These are phyloP conservation scores for Caenorhabditis sp. DNA, from an alignment of 2,888 invertebrate species.

Conservation along the genomic window DNA sequence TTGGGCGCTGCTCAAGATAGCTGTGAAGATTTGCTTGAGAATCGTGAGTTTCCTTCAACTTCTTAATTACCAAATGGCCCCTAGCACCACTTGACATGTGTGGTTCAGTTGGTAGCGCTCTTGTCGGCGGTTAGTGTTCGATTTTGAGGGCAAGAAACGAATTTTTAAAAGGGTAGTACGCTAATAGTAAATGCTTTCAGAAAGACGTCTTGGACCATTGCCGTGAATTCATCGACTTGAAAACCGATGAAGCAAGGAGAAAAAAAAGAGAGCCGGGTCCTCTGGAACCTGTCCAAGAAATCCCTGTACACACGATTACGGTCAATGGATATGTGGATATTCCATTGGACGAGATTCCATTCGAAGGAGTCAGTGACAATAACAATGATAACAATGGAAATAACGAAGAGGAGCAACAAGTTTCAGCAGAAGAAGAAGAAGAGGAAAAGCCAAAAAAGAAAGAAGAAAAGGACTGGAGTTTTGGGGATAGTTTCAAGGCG, in stretches of 20 bases:
- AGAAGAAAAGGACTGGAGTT: neutral
- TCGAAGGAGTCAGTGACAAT: neutral
- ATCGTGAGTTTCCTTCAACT: constrained; percentile 12
- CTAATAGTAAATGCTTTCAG: no score
- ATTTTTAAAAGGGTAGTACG: no score
- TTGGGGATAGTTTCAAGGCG: constrained; percentile 19
- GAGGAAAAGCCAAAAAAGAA: neutral
- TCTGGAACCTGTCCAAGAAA: neutral
- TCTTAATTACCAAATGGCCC: no score
- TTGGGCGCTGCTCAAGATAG: constrained; percentile 6
- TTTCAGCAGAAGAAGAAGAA: no score
- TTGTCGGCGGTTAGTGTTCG: no score
- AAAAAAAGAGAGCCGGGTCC: neutral
- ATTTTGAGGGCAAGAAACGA: neutral
- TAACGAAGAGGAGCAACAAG: neutral
- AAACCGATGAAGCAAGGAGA: neutral
- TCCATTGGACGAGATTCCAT: constrained; percentile 8
- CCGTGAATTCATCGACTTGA: neutral
- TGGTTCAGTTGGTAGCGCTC: no score
- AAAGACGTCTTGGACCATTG: neutral
- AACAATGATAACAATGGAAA: constrained; percentile 21
- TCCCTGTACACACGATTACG: neutral
- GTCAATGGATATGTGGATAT: neutral
- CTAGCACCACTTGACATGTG: no score
- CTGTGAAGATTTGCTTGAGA: constrained; percentile 10